Percentiles rank a stretch among this genome's conserved stretches.
Conservation (phyloP, 2,113 vertebrate species). For the Hemiscyllium ocellatum region DNA sequence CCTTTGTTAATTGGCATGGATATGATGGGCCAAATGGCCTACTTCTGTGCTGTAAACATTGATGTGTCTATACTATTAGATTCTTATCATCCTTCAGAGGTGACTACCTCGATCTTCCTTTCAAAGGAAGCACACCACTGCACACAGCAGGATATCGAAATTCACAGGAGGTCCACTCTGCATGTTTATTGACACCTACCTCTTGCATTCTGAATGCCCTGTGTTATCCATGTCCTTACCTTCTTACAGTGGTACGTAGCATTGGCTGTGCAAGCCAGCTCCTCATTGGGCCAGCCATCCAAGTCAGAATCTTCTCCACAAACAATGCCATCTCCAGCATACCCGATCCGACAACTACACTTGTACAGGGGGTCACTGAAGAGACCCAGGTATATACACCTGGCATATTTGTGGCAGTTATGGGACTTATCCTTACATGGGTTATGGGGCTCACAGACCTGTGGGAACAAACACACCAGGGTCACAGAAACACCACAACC, state of each 20-base stretch:
- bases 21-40: no score
- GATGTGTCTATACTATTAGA: background rate
- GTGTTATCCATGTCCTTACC: constrained; percentile 55
- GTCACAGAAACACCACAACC: background rate
- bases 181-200: background rate
- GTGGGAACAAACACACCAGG: constrained; percentile 30
- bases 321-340: constrained; percentile 86
- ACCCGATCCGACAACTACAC: constrained; percentile 88
- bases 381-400: constrained; percentile 87
- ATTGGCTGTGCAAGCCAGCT: constrained; percentile 83
- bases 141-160: background rate
- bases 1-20: no score
- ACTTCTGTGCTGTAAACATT: no score
- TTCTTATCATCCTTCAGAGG: background rate
- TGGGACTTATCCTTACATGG: constrained; percentile 89
- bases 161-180: background rate
- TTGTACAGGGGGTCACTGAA: constrained; percentile 96
- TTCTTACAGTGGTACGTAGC: constrained; percentile 84
- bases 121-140: background rate
- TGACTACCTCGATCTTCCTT: background rate
- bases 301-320: constrained; percentile 95
- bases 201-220: background rate
- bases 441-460: constrained; percentile 92
- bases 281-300: constrained; percentile 94
- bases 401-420: constrained; percentile 78